phyloP scores from a whole-genome alignment of 2,797 vertebrate genomes.

The Peromyscus nudipes region DNA sequence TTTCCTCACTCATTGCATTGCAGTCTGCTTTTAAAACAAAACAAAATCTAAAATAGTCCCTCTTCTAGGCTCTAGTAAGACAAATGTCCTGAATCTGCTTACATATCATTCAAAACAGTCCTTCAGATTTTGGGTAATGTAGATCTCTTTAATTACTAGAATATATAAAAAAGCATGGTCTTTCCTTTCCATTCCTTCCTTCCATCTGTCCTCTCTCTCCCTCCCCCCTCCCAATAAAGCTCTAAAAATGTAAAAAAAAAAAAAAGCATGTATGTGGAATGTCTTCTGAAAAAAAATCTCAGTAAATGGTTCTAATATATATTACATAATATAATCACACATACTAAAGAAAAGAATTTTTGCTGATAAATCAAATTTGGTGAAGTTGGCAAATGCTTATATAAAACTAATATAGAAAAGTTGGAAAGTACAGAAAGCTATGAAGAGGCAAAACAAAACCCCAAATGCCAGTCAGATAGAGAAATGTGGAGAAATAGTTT shows the following conservation, averaged over 20 bases:
- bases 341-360: background rate
- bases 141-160: background rate
- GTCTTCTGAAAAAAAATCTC: slow-evolving; percentile 1
- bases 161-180: background rate
- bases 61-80: background rate
- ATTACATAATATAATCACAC: background rate
- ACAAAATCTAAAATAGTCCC: background rate
- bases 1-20: background rate
- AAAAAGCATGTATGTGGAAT: background rate
- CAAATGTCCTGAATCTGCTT: background rate
- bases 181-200: too few relatives aligned
- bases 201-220: too few relatives aligned
- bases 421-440: background rate
- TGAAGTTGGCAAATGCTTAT: background rate
- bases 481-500: background rate
- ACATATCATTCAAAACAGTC: background rate
- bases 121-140: background rate
- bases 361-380: background rate
- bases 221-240: too few relatives aligned
- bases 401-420: slow-evolving; percentile 16
- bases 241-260: too few relatives aligned
- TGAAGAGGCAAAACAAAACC: background rate
- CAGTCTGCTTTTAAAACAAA: background rate
- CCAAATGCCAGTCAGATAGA: background rate
- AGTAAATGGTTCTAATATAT: background rate